Percentiles rank a stretch among this genome's conserved stretches.
These are phyloP conservation scores for Megalonaias nervosa DNA, from an alignment of 1,140 invertebrate genomes.

Conservation along the genomic window DNA sequence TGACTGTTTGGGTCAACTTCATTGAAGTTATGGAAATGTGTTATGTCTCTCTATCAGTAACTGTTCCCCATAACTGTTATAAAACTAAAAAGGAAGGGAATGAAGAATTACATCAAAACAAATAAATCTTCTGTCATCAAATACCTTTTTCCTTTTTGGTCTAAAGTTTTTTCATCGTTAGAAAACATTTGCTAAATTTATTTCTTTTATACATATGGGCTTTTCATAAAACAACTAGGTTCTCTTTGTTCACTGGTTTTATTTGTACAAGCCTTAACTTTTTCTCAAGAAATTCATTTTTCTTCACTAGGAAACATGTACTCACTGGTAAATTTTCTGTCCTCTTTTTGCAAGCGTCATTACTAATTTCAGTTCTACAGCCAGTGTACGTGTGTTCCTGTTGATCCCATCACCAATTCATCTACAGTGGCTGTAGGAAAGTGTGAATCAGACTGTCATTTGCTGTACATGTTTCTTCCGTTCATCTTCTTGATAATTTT, in stretches of 20 bases:
- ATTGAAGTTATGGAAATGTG: too few species aligned
- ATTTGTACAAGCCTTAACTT: neutral
- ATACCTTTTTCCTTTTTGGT: too few species aligned
- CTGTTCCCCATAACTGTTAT: too few species aligned
- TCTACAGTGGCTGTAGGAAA: slow-evolving; percentile 25
- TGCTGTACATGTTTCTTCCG: slow-evolving; percentile 29
- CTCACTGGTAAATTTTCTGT: neutral
- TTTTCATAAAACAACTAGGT: neutral
- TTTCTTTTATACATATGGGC: too few species aligned
- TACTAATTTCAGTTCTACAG: slow-evolving; percentile 25
- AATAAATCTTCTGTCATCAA: too few species aligned
- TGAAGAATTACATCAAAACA: too few species aligned
- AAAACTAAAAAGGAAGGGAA: too few species aligned
- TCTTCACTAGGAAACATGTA: neutral
- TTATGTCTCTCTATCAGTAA: too few species aligned
- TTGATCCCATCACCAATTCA: neutral
- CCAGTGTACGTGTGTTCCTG: slow-evolving; percentile 20
- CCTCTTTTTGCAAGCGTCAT: neutral
- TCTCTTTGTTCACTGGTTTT: neutral
- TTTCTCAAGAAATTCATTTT: neutral
- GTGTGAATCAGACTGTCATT: slow-evolving; percentile 16
- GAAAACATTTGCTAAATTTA: too few species aligned
- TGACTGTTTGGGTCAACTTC: too few species aligned
- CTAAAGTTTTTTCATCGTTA: too few species aligned
- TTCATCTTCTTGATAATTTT: slow-evolving; percentile 28